A percentile compares a stretch with the other conserved stretches of the same genome.
Conservation (phyloP, 2,797 vertebrate species). For the Brachymystax lenok region DNA sequence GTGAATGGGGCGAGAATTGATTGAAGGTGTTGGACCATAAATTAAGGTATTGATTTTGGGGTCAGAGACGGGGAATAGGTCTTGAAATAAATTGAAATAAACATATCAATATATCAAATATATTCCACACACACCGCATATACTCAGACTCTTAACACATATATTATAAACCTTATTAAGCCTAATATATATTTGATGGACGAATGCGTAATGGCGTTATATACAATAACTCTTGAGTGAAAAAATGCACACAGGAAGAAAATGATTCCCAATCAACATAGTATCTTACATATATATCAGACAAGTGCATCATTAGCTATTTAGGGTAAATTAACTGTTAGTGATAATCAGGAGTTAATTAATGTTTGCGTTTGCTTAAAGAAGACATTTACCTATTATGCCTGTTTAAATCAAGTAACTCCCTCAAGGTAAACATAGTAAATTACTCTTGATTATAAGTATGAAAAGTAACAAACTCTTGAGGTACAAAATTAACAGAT, state of each 20-base stretch:
- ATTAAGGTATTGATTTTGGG: constrained; percentile 76
- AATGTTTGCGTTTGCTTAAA: not conserved
- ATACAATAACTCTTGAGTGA: constrained; percentile 42
- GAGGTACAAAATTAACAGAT: too few species aligned
- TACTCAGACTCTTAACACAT: constrained; percentile 54
- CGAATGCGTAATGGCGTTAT: constrained; percentile 45
- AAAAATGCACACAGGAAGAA: constrained; percentile 40
- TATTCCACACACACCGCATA: constrained; percentile 65
- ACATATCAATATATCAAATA: constrained; percentile 78
- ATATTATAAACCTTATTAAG: constrained; percentile 72
- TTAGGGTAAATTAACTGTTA: constrained; percentile 34
- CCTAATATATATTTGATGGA: constrained; percentile 65
- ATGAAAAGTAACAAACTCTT: too few species aligned
- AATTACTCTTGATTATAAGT: too few species aligned
- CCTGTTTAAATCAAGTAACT: too few species aligned
- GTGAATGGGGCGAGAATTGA: constrained; percentile 63
- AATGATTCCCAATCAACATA: constrained; percentile 35
- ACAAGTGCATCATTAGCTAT: constrained; percentile 27
- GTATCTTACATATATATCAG: constrained; percentile 26
- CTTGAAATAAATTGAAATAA: constrained; percentile 80
- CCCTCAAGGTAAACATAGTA: too few species aligned
- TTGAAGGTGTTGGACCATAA: constrained; percentile 78
- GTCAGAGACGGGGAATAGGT: constrained; percentile 73
- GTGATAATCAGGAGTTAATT: constrained; percentile 18
- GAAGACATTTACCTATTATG: too few species aligned